Evolutionary conservation across 1,140 invertebrate species (phyloP), one percentile per base, ranked within the genome.

Genomic region (Sycobia sp.): DNA sequence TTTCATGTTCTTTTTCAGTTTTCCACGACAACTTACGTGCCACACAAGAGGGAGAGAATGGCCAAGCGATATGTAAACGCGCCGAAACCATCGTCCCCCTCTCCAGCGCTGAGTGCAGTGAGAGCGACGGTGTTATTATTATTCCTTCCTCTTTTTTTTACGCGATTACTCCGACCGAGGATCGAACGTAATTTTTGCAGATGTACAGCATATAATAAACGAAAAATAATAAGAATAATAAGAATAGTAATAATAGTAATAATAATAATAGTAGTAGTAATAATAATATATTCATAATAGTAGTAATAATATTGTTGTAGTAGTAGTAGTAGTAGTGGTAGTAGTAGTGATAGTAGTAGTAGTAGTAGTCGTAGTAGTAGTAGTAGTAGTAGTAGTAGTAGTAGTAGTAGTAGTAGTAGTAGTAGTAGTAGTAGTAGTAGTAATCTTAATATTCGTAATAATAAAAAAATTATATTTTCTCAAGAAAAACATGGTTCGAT

Each of bases 121-220:
- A n/a, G n/a, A n/a, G n/a, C n/a, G n/a, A n/a, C n/a, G 44, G 22
- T 63, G 44, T 38, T 63, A 51, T 57, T 63, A 63, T 63, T 54
- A 57, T 51, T 64, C 62, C 54, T 64, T 64, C 62, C 54, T 57
- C 23, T 4, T 46, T 44, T 64, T 61, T 55, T 47, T 47, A 56
- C 47, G n/a, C 36, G 23, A 23, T 55, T 60, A 43, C 32, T 58
- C 59, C 43, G 36, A 63, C 61, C 66, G 58, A 60, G 66, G 49
- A 63, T 62, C 62, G 62, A 60, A 43, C 34, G 25, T 39, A 50
- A 56, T 61, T 60, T 65, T 43, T 32, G 20, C 18, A n/a, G 18
- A 64, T 38, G 4, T 51, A 34, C 7, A 29, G 36, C 27, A 2
- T 29, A 2, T 11, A 27, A 39, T 39, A 25, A 55, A 47, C 23